Evolutionary conservation across 2,888 invertebrate genomes (phyloP), one percentile per base, ranked within the genome.

Genomic region (Napeogenes inachia): DNA sequence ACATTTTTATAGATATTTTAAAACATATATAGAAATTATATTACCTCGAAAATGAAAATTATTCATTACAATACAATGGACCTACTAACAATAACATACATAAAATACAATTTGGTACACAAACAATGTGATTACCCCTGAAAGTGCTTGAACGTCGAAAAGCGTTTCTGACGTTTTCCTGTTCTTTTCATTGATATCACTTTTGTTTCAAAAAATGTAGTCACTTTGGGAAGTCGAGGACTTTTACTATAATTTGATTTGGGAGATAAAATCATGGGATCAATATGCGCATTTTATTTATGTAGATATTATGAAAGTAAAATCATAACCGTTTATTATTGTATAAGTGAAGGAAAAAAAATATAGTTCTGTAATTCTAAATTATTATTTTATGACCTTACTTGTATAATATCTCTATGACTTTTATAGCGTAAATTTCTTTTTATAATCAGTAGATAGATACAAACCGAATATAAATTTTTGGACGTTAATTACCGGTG

Each of bases 201-300:
- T 30, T 30, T 50, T 50, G 50, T 50, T 50, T 50, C 21, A 50
- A 50, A 21, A 50, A 50, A 30, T 12, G 4, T 50, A 30, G 5
- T 50, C 30, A 30, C 42, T 42, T 42, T 42, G 42, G 38, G 42
- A 42, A 42, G 50, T 30, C 12, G 50, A 50, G 30, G 50, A 50
- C 50, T 50, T 30, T 50, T 21, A 50, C 30, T 12, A 50, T 50
- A 30, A 50, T 50, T 50, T 50, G 50, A 50, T 50, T 50, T 50
- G 21, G 30, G 12, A 30, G 30, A 12, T 50, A 30, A 50, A 50
- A 50, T 21, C 21, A 21, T 21, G 21, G 21, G 21, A 8, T 12
- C n/a, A 50, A 50, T 50, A 21, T 30, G 10, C 6, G 6, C 8
- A 30, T 13, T 21, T 12, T 30, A 30, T 50, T 21, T 50, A 12